Conservation (phyloP, 2,797 vertebrate genomes). For the Manis javanica region DNA sequence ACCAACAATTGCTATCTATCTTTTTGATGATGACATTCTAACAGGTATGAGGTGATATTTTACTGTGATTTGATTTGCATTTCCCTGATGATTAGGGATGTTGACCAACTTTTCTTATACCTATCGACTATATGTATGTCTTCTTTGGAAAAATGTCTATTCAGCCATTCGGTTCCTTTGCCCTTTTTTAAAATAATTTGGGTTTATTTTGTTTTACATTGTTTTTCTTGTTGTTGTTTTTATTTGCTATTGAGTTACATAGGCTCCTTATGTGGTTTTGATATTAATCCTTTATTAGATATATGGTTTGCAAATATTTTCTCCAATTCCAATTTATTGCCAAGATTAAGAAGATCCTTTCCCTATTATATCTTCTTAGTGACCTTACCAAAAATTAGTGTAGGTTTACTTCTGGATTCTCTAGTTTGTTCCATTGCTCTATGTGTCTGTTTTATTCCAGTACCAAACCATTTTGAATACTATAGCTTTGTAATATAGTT, state of each 20-base stretch:
- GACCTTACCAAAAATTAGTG: neutral
- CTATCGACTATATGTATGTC: too few relatives aligned
- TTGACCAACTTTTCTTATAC: neutral
- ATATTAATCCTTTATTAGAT: neutral
- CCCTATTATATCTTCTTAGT: neutral
- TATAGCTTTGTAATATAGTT: neutral
- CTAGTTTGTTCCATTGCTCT: neutral
- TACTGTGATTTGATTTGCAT: neutral
- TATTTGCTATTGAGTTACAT: neutral
- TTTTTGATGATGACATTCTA: neutral
- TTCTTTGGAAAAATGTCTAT: neutral
- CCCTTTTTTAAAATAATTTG: neutral
- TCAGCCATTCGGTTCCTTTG: neutral
- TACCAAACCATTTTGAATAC: neutral
- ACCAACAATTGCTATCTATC: neutral
- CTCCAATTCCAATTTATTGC: neutral
- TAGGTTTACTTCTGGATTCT: neutral
- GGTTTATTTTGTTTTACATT: too few relatives aligned
- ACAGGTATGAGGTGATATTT: neutral
- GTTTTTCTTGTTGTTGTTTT: neutral
- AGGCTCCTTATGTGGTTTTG: neutral
- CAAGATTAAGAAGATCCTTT: neutral
- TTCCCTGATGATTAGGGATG: neutral
- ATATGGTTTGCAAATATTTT: neutral
- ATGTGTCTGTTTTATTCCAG: neutral